Conservation (phyloP, 2,888 invertebrate genomes). For the Galerucella calmariensis region DNA sequence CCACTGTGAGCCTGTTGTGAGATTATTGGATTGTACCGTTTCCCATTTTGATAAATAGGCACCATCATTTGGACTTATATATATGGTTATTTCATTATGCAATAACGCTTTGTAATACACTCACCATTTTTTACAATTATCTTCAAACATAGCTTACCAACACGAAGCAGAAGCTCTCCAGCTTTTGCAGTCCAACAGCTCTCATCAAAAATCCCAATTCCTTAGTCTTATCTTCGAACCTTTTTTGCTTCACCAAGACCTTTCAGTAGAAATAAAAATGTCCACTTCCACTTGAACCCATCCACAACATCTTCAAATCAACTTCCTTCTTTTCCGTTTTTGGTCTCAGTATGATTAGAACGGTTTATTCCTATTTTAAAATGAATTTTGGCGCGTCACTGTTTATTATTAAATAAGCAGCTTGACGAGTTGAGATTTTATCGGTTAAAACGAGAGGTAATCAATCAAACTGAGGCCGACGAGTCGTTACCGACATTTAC, state of each 20-base stretch:
- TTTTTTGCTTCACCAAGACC: no score
- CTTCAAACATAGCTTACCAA: no score
- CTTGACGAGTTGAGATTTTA: slow-evolving; percentile 19
- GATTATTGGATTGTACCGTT: slow-evolving; percentile 20
- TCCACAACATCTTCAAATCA: no score
- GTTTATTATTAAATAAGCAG: slow-evolving; percentile 9
- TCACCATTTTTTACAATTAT: no score
- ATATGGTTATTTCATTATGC: background rate
- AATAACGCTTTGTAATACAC: background rate
- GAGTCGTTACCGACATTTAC: background rate
- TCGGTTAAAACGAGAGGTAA: slow-evolving; percentile 12
- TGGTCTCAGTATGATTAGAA: no score
- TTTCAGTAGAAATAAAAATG: no score
- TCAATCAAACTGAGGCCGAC: slow-evolving; percentile 18
- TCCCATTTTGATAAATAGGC: slow-evolving; percentile 9
- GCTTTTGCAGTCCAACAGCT: no score
- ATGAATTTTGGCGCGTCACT: background rate
- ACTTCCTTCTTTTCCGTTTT: no score
- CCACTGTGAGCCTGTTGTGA: slow-evolving; percentile 16
- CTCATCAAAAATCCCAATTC: no score
- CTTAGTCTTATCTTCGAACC: no score
- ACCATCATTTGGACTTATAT: background rate
- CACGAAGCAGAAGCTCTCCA: no score
- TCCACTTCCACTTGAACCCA: no score
- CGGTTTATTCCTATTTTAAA: background rate